Evolutionary conservation across 2,888 invertebrate species (phyloP).

Genomic region (Lepetodrilus schrolli): DNA sequence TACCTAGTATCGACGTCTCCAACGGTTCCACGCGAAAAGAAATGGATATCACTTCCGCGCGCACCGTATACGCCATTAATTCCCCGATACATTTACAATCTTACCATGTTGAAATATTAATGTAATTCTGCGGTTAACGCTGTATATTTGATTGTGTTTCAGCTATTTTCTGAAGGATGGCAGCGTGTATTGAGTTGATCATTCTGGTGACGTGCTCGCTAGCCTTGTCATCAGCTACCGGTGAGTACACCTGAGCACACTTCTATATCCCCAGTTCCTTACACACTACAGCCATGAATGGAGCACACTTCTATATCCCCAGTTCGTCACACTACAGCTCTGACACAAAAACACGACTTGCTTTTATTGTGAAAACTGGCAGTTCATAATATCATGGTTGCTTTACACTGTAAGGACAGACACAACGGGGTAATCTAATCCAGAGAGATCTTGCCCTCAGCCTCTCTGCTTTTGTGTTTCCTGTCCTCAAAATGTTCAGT

Average conservation of each 20-base stretch:
- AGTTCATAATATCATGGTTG: conserved; percentile 21
- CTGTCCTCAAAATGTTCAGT: neutral
- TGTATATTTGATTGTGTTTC: neutral
- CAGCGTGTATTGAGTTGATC: neutral
- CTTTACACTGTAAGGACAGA: neutral
- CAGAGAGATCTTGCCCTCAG: neutral
- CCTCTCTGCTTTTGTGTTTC: neutral
- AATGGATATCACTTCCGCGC: too few species aligned
- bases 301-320: neutral
- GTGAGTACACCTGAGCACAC: neutral
- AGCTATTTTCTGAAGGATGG: neutral
- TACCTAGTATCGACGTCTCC: too few species aligned
- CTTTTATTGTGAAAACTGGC: conserved; percentile 23
- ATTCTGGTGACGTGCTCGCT: neutral
- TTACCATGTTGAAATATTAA: neutral
- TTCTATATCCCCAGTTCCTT: neutral
- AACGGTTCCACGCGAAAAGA: too few species aligned
- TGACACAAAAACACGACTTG: conserved; percentile 2
- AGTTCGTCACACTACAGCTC: neutral
- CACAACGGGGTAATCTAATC: neutral
- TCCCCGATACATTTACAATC: too few species aligned
- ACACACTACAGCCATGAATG: neutral
- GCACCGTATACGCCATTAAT: too few species aligned
- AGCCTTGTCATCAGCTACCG: neutral
- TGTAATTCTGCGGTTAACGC: neutral